Conservation (phyloP, 2,888 invertebrate species). For the Drosophila cognata region DNA sequence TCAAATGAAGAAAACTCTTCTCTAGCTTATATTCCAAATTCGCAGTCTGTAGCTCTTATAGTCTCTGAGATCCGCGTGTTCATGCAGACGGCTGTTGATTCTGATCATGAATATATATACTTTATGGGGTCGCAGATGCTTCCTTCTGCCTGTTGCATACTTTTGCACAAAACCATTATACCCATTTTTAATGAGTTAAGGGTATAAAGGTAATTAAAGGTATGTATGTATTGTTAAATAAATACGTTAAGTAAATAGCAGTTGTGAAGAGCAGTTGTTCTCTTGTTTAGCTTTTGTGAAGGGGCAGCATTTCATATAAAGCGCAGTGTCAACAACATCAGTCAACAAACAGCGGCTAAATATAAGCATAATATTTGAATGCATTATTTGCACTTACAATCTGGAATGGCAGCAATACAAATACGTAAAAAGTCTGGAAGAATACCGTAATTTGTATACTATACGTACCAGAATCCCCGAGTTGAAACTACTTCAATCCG, state of each 20-base stretch:
- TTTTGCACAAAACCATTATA: too few relatives aligned
- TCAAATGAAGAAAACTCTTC: neutral
- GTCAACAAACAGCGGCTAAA: neutral
- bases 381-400: neutral
- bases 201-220: too few relatives aligned
- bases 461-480: neutral
- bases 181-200: too few relatives aligned
- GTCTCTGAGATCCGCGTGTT: too few relatives aligned
- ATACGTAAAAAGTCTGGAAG: neutral
- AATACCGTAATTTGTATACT: neutral
- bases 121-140: too few relatives aligned
- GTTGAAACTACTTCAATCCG: neutral
- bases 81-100: too few relatives aligned
- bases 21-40: neutral
- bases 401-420: neutral
- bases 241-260: too few relatives aligned
- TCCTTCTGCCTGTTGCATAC: too few relatives aligned
- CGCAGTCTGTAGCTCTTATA: too few relatives aligned
- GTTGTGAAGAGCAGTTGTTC: too few relatives aligned
- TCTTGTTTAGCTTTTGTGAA: neutral
- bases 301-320: slow-evolving; percentile 5
- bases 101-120: too few relatives aligned
- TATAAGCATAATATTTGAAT: slow-evolving; percentile 22
- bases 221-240: too few relatives aligned
- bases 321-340: slow-evolving; percentile 30